A percentile compares a stretch with the other conserved stretches of the same genome.
phyloP scores from a whole-genome alignment of 2,113 vertebrate species.

The Sander lucioperca region DNA sequence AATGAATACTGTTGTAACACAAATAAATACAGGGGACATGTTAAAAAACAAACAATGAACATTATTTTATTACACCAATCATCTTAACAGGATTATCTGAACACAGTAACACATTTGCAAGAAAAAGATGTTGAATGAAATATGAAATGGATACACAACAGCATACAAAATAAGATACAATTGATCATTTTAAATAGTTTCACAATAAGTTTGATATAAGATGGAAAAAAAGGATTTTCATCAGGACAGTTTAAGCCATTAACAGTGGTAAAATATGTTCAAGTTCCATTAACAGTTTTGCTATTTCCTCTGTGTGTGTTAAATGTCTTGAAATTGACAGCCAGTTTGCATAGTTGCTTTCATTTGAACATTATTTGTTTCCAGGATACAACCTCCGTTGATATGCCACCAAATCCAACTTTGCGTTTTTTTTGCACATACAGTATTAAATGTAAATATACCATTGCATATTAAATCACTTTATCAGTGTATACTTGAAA shows the following conservation, averaged over 20 bases:
- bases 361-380: conserved; percentile 3
- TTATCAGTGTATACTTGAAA: conserved; percentile 38
- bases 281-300: conserved; percentile 72
- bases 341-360: conserved; percentile 7
- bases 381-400: conserved; percentile 18
- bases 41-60: conserved; percentile 65
- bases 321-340: conserved; percentile 18
- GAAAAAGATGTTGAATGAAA: conserved; percentile 65
- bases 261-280: conserved; percentile 75
- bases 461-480: conserved; percentile 17
- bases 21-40: conserved; percentile 52
- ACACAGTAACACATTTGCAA: conserved; percentile 75
- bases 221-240: conserved; percentile 71
- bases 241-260: conserved; percentile 70
- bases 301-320: conserved; percentile 39
- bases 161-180: conserved; percentile 77
- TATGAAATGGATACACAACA: conserved; percentile 79
- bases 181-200: conserved; percentile 83
- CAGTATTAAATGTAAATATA: conserved; percentile 37
- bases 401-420: conserved; percentile 46
- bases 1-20: conserved; percentile 36
- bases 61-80: conserved; percentile 78
- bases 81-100: conserved; percentile 75
- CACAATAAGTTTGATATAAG: conserved; percentile 77
- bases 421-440: conserved; percentile 41